These are phyloP conservation scores for Calameuta idolon DNA, from an alignment of 2,888 invertebrate genomes.

Conservation along the genomic window DNA sequence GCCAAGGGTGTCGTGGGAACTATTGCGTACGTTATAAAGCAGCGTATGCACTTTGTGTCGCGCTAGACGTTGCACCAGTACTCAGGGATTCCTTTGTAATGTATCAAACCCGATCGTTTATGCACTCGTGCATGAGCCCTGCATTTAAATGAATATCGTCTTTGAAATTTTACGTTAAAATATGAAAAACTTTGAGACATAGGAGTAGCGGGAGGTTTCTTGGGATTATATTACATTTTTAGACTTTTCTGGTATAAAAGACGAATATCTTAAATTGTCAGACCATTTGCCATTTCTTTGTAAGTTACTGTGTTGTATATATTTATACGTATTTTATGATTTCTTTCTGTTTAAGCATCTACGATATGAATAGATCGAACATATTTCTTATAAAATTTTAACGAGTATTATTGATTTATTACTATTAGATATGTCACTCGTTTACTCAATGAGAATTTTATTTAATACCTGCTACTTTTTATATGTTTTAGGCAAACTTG, in stretches of 20 bases:
- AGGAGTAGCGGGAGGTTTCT: not conserved
- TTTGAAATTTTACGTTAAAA: not conserved
- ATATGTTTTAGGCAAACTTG: not conserved
- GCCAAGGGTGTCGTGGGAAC: slow-evolving; percentile 59
- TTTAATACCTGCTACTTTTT: not conserved
- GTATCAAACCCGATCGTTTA: not conserved
- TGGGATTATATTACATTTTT: no score
- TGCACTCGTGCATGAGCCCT: not conserved
- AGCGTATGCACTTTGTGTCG: slow-evolving; percentile 42
- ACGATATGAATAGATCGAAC: not conserved
- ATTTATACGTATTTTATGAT: no score
- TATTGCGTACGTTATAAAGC: slow-evolving; percentile 50
- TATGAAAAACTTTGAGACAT: not conserved
- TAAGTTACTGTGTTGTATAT: no score
- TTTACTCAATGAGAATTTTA: not conserved
- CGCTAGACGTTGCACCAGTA: slow-evolving; percentile 23
- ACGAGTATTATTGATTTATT: not conserved
- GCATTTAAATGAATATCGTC: not conserved
- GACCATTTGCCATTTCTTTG: no score
- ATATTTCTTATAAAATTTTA: not conserved
- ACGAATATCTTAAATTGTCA: no score
- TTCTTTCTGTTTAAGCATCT: not conserved
- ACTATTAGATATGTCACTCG: not conserved
- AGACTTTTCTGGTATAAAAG: no score
- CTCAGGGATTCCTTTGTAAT: slow-evolving; percentile 41